Evolutionary conservation across 2,113 vertebrate genomes (phyloP).

Genomic region (Dipodomys ordii): DNA sequence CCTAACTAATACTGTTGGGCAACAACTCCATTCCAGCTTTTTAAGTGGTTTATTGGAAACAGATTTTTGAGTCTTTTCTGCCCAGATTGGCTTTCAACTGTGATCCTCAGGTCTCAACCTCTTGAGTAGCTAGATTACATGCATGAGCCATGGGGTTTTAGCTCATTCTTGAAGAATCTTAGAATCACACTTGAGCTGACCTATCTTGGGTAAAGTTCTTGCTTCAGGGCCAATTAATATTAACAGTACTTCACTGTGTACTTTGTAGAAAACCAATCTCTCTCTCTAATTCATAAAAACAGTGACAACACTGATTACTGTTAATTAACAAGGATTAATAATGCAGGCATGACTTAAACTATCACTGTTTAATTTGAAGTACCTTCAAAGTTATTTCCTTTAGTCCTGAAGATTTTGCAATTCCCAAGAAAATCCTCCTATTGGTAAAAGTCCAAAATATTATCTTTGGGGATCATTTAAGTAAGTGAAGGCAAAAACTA

Average conservation of each 20-base stretch:
- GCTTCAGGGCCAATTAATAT: background rate
- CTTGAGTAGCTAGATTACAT: no score
- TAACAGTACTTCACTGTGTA: background rate
- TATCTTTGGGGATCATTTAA: conserved; percentile 56
- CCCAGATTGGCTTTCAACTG: no score
- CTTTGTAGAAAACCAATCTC: background rate
- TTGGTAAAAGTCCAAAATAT: conserved; percentile 44
- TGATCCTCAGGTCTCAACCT: no score
- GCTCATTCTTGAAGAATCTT: background rate
- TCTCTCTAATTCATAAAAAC: conserved; percentile 38
- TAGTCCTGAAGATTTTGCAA: conserved; percentile 52
- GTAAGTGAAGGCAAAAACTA: conserved; percentile 34
- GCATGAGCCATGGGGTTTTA: no score
- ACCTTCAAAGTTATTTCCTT: conserved; percentile 26
- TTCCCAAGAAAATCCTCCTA: conserved; percentile 37
- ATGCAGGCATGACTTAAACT: conserved; percentile 50
- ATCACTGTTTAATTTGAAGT: conserved; percentile 42
- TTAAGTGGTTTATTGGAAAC: no score
- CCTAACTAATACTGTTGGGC: no score
- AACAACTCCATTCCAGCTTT: no score
- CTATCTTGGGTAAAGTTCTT: background rate
- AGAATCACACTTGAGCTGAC: background rate
- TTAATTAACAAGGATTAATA: conserved; percentile 43
- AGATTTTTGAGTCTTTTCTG: no score
- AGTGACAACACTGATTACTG: conserved; percentile 22